Evolutionary conservation across 2,888 invertebrate species (phyloP).

Genomic region (Leucophora obtusa): DNA sequence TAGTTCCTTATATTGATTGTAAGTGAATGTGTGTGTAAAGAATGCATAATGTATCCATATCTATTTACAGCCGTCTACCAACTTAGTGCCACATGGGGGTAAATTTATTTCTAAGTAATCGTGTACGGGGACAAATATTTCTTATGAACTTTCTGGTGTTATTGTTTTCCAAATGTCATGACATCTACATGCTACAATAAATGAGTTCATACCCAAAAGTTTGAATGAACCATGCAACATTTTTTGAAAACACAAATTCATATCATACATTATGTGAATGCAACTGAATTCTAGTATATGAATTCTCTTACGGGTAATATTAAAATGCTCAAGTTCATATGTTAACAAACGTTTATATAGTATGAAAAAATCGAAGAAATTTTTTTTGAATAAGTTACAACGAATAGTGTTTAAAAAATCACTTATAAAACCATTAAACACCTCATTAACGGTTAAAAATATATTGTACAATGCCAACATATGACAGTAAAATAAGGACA

Average conservation of each 20-base stretch:
- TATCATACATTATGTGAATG: neutral
- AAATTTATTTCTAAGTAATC: neutral
- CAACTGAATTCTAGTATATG: constrained; percentile 1
- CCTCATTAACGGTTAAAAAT: constrained; percentile 56
- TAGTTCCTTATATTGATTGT: neutral
- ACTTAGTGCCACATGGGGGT: neutral
- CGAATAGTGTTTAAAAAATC: constrained; percentile 18
- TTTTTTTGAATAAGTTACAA: too few species aligned
- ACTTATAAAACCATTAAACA: constrained; percentile 58
- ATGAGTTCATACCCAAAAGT: neutral
- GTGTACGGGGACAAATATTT: neutral
- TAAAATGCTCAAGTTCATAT: constrained; percentile 32
- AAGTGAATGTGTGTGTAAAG: neutral
- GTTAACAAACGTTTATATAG: neutral
- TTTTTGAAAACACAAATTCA: neutral
- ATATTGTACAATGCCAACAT: neutral
- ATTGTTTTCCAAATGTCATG: constrained; percentile 4
- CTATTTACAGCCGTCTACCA: neutral
- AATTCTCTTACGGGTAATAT: neutral
- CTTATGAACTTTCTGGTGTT: neutral
- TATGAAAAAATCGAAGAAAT: too few species aligned
- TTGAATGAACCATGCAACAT: constrained; percentile 5
- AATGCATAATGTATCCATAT: constrained; percentile 3
- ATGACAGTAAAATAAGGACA: neutral
- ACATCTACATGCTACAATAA: constrained; percentile 5